Percentiles rank a stretch among this genome's conserved stretches.
Conservation (phyloP, 2,113 vertebrate species). For the Thamnophis sirtalis region DNA sequence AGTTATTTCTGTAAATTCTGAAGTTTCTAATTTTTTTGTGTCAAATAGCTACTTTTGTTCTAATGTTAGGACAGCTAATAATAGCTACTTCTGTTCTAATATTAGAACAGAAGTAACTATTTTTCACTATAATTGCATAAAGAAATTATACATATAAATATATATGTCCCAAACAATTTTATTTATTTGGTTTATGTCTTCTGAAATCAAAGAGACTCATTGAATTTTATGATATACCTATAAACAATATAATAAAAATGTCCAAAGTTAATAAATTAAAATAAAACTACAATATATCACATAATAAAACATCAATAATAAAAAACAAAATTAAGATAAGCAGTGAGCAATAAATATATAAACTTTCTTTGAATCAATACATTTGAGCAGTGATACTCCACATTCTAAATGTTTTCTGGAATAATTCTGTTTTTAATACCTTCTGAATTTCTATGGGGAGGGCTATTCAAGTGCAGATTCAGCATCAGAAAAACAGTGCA, state of each 20-base stretch:
- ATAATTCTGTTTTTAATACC: not conserved
- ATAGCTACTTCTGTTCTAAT: not conserved
- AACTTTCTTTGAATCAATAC: not conserved
- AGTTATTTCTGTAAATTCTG: not conserved
- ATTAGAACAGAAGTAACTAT: not conserved
- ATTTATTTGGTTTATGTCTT: not conserved
- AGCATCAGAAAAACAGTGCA: not conserved
- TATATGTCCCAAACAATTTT: not conserved
- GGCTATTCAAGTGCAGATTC: not conserved
- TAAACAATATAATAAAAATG: not conserved
- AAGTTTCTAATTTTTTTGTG: not conserved
- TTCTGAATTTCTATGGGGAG: not conserved
- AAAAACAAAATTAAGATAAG: not conserved
- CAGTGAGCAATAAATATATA: not conserved
- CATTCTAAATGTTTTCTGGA: not conserved
- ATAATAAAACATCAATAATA: not conserved
- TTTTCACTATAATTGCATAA: fast-evolving
- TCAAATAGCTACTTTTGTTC: too few species aligned
- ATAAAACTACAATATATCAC: not conserved
- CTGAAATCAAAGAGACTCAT: not conserved
- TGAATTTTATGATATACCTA: not conserved
- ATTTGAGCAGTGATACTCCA: not conserved
- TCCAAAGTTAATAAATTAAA: not conserved
- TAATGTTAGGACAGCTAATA: not conserved
- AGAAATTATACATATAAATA: not conserved